These are phyloP conservation scores for Lampris incognitus DNA, from an alignment of 2,113 vertebrate genomes.

Conservation along the genomic window DNA sequence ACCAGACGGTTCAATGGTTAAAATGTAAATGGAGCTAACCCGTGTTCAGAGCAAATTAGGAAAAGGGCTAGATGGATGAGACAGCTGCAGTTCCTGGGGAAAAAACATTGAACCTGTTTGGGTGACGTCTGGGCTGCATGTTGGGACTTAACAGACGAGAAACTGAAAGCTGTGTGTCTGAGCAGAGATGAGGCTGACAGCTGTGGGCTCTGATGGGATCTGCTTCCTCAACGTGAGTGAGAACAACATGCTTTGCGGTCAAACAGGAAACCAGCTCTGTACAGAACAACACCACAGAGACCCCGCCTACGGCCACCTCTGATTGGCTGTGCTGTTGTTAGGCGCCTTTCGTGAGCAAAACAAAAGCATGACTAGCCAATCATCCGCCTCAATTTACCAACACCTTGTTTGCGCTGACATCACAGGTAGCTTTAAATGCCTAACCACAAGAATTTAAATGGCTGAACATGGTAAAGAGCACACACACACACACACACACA, in stretches of 20 bases:
- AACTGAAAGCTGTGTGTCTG: neutral
- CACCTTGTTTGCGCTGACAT: slow-evolving; percentile 63
- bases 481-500: slow-evolving; percentile 4
- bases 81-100: too few relatives aligned
- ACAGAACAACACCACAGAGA: slow-evolving; percentile 31
- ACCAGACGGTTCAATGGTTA: too few relatives aligned
- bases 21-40: too few relatives aligned
- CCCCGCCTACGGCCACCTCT: slow-evolving; percentile 39
- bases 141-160: too few relatives aligned
- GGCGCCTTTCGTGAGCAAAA: slow-evolving; percentile 51
- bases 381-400: slow-evolving; percentile 40
- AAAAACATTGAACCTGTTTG: too few relatives aligned
- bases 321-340: slow-evolving; percentile 76
- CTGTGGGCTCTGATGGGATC: neutral
- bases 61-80: too few relatives aligned
- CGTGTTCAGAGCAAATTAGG: too few relatives aligned
- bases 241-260: slow-evolving; percentile 19
- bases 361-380: slow-evolving; percentile 62
- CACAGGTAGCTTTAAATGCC: slow-evolving; percentile 67
- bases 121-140: too few relatives aligned
- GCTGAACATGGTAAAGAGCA: slow-evolving; percentile 23
- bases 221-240: neutral
- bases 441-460: slow-evolving; percentile 71
- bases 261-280: neutral
- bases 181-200: slow-evolving; percentile 26